phyloP scores from a whole-genome alignment of 37 sponge, comb jelly and placozoan species.

The Spongia lamella region DNA sequence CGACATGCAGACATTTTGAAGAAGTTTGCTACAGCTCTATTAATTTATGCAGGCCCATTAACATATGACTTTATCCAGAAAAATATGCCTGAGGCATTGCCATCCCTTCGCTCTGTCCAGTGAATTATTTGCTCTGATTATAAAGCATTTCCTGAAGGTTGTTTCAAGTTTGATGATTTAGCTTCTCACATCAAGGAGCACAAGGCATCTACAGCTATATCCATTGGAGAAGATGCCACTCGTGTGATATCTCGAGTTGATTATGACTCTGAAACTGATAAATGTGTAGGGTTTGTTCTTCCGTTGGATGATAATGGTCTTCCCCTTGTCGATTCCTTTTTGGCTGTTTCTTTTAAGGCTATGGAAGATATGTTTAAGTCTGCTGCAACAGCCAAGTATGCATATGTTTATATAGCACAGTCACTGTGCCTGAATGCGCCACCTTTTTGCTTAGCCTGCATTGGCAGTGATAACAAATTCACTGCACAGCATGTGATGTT shows the following conservation, averaged over 20 bases:
- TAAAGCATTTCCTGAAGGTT: slow-evolving; percentile 13
- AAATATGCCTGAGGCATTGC: slow-evolving; percentile 20
- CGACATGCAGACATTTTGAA: neutral
- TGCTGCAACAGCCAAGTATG: slow-evolving; percentile 41
- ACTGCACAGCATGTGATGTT: slow-evolving; percentile 15
- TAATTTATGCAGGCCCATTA: slow-evolving; percentile 22
- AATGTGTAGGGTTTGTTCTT: slow-evolving; percentile 48
- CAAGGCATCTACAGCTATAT: neutral
- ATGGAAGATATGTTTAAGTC: slow-evolving; percentile 10
- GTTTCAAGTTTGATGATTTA: slow-evolving; percentile 21
- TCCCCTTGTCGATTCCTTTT: slow-evolving; percentile 22
- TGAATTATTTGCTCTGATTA: slow-evolving; percentile 1
- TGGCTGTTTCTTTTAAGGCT: too few species aligned
- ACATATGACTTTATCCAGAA: slow-evolving; percentile 8
- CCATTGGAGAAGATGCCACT: slow-evolving; percentile 57
- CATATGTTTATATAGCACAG: slow-evolving; percentile 66
- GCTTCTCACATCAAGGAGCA: too few species aligned
- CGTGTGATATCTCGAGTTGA: slow-evolving; percentile 45
- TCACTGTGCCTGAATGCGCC: slow-evolving; percentile 29
- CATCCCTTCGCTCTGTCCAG: slow-evolving; percentile 28
- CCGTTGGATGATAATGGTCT: too few species aligned
- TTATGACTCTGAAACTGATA: slow-evolving; percentile 55
- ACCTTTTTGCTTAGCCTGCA: slow-evolving; percentile 34
- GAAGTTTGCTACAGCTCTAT: slow-evolving; percentile 14
- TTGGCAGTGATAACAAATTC: too few species aligned